Base-by-base conservation (phyloP, 2,888 invertebrate genomes). In the Acleris cristana region DNA sequence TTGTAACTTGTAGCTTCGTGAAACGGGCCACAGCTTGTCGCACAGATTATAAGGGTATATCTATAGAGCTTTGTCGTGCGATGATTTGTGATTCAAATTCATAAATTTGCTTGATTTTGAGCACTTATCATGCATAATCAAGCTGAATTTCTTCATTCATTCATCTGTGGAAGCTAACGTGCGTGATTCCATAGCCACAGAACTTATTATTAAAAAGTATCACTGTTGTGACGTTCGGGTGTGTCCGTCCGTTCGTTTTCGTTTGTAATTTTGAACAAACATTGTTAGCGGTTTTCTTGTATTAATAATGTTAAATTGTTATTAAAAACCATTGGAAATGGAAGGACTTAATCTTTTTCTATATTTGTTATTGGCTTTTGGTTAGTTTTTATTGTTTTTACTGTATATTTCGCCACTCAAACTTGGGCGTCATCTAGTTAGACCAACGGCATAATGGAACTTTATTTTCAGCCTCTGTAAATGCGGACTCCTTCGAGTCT, bases 401-500 rank as follows among this genome's bases (percentile, higher is more conserved):
- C 40, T n/a, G 2, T 18, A 16, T 18, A 53, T 63, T 12, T 7
- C n/a, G 21, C 16, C 8, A 45, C 34, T 8, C 26, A 19, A 57
- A 48, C 10, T 48, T 66, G 30, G 62, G 66, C 66, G 66, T 66
- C 66, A 45, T 66, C 44, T 26, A 23, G 19, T 52, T 58, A 30
- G 21, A 52, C 52, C 48, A 48, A 48, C 16, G 48, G 16, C 18
- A 18, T 48, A 48, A 48, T 48, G 14, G 16, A 48, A 48, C 6
- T 48, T 48, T 57, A 48, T 52, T 78, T 77, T 12, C 74, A 84
- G 85, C 61, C 55, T 34, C 68, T 64, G 70, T 72, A 48, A 66
- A 71, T 26, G 79, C 77, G 34, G 76, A 75, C 67, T 75, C 77
- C 63, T 81, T 75, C 61, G 77, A 75, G 12, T 52, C 23, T 14